Evolutionary conservation across 2,113 vertebrate species (phyloP).

Genomic region (Petrocephalus microphthalmus): DNA sequence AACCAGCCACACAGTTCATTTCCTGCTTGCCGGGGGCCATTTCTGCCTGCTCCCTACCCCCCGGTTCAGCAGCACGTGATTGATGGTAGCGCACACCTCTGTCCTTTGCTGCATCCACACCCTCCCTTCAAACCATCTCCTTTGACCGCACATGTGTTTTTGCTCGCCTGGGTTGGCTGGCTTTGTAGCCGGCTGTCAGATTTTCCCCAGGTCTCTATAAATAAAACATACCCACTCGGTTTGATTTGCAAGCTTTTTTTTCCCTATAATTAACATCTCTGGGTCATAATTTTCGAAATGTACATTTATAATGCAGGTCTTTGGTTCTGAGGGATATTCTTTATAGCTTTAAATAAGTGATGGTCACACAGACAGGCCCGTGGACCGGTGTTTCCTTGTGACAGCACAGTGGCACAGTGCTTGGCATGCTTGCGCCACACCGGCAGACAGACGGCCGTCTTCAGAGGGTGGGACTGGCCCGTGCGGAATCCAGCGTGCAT

Average conservation of each 20-base stretch:
- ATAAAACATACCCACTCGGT: neutral
- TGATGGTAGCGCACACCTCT: neutral
- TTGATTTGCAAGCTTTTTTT: neutral
- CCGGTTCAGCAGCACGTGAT: neutral
- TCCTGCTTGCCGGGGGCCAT: neutral
- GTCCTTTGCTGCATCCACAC: neutral
- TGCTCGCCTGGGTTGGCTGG: neutral
- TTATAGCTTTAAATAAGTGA: neutral
- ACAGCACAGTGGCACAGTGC: neutral
- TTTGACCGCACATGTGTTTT: neutral
- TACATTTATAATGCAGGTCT: neutral
- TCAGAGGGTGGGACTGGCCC: no score
- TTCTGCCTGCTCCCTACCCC: neutral
- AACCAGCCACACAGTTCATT: neutral
- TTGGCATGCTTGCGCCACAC: neutral
- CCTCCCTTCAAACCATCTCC: neutral
- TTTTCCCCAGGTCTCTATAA: neutral
- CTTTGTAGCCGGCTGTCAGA: neutral
- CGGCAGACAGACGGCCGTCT: neutral
- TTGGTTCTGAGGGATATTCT: neutral
- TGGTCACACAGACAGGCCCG: neutral
- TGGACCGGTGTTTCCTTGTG: neutral
- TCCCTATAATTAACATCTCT: neutral
- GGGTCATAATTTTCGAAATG: neutral
- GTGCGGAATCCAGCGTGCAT: no score